Conservation (phyloP, 2,888 invertebrate genomes). For the Seladonia tumulorum region DNA sequence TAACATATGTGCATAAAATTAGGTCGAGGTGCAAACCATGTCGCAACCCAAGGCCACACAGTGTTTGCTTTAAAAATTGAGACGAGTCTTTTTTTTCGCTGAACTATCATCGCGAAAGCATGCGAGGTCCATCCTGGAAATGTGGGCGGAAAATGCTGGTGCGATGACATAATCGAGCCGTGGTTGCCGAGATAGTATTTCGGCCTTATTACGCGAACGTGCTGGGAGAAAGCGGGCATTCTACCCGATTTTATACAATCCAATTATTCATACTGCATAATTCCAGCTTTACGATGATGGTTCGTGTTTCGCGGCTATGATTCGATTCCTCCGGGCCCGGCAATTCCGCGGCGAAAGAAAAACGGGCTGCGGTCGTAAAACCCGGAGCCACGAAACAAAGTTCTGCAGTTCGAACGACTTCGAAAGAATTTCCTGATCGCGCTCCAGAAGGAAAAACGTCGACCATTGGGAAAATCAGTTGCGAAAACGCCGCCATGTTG, state of each 20-base stretch:
- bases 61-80: not conserved
- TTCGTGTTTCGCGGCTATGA: not conserved
- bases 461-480: not conserved
- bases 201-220: conserved; percentile 39
- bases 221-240: conserved; percentile 24
- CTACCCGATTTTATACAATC: conserved; percentile 19
- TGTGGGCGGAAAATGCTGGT: not conserved
- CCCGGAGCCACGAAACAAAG: not conserved
- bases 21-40: not conserved
- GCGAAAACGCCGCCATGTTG: not conserved
- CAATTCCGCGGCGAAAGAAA: not conserved
- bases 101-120: not conserved
- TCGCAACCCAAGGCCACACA: not conserved
- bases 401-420: not conserved
- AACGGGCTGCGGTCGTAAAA: not conserved
- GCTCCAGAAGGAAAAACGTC: not conserved
- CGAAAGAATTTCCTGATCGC: not conserved
- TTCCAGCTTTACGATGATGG: conserved; percentile 1
- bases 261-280: conserved; percentile 24
- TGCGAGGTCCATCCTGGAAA: not conserved
- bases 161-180: conserved; percentile 26
- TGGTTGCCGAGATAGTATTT: conserved; percentile 29
- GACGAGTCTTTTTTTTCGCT: not conserved
- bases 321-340: not conserved
- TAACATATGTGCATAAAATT: not conserved